Conservation (phyloP, 2,888 invertebrate genomes). For the Halictus quadricinctus region DNA sequence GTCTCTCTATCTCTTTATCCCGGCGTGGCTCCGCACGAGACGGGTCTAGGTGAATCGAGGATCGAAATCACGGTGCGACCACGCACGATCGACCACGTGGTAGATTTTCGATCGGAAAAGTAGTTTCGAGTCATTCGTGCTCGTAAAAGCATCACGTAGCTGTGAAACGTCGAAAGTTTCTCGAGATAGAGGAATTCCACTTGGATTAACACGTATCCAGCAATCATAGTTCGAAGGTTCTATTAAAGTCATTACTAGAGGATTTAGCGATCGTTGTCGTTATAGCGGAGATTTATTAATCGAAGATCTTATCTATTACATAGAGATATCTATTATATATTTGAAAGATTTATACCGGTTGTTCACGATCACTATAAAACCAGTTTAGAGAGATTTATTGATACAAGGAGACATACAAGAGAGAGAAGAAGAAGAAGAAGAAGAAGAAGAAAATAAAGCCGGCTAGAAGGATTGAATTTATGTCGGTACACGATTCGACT, state of each 20-base stretch:
- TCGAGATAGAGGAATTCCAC: constrained; percentile 22
- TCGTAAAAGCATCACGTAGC: constrained; percentile 15
- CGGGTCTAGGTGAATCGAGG: constrained; percentile 27
- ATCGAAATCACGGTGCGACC: constrained; percentile 40
- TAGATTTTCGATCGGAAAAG: constrained; percentile 8
- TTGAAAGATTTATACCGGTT: constrained; percentile 54
- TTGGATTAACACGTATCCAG: not conserved
- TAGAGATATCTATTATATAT: constrained; percentile 47
- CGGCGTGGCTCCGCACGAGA: not conserved
- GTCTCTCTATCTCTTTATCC: not conserved
- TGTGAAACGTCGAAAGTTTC: constrained; percentile 11
- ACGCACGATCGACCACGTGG: constrained; percentile 62
- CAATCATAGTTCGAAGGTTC: constrained; percentile 51
- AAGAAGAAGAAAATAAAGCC: not conserved
- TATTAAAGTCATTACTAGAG: constrained; percentile 60
- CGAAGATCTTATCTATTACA: constrained; percentile 50
- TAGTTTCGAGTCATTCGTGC: constrained; percentile 18
- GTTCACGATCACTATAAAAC: constrained; percentile 34
- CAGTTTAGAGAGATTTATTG: constrained; percentile 39
- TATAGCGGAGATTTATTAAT: constrained; percentile 62
- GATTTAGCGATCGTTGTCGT: constrained; percentile 62
- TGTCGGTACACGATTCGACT: constrained; percentile 24
- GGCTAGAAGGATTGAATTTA: constrained; percentile 24
- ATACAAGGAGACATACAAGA: not conserved
- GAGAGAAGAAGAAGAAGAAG: too few species aligned